Conservation (phyloP, 2,797 vertebrate species). For the Megalops cyprinoides region DNA sequence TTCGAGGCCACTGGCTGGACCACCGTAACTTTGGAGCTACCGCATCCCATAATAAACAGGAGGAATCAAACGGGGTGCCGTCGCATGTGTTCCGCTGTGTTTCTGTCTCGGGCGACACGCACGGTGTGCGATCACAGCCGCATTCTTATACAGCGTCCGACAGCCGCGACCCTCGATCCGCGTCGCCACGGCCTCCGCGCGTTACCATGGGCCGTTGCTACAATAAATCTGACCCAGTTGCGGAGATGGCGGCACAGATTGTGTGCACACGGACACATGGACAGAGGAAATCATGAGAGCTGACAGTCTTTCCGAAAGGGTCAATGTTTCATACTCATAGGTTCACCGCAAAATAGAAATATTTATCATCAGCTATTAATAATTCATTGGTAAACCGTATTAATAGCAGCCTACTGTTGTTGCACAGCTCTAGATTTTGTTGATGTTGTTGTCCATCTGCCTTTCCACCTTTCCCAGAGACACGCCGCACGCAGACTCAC, state of each 20-base stretch:
- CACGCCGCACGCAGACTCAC: too few relatives aligned
- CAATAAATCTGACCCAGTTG: conserved; percentile 73
- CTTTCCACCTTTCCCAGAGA: too few relatives aligned
- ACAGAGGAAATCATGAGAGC: too few relatives aligned
- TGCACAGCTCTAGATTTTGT: too few relatives aligned
- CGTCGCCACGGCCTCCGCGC: conserved; percentile 56
- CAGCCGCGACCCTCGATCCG: background rate
- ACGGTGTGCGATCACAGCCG: conserved; percentile 16
- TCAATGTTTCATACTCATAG: too few relatives aligned
- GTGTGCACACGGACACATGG: too few relatives aligned
- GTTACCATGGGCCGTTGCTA: conserved; percentile 78
- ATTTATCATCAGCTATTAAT: too few relatives aligned
- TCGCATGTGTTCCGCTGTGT: conserved; percentile 37
- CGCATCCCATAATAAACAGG: conserved; percentile 67
- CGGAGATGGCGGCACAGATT: conserved; percentile 46
- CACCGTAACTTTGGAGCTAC: conserved; percentile 56
- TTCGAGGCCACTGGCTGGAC: conserved; percentile 54
- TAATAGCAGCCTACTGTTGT: too few relatives aligned
- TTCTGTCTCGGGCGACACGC: background rate
- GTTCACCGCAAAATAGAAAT: too few relatives aligned
- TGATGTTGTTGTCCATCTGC: too few relatives aligned
- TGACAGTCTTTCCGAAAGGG: too few relatives aligned
- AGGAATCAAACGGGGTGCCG: background rate
- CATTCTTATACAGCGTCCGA: conserved; percentile 65
- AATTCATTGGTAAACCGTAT: too few relatives aligned